These are phyloP conservation scores for Sisor rabdophorus DNA, from an alignment of 2,113 vertebrate species.

Conservation along the genomic window DNA sequence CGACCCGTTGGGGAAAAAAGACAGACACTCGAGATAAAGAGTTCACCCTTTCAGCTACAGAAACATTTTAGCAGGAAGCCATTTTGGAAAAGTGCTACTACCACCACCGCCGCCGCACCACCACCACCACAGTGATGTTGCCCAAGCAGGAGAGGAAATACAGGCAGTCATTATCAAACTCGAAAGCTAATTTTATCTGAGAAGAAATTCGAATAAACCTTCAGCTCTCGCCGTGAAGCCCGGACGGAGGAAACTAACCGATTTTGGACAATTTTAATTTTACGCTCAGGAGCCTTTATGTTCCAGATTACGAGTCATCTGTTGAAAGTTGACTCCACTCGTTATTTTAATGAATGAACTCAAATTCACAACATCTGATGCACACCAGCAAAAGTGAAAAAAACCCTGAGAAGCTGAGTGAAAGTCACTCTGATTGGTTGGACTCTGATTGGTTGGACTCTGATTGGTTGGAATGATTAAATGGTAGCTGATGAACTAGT, in stretches of 20 bases:
- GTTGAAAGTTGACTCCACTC: background rate
- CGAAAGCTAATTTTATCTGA: background rate
- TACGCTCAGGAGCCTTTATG: background rate
- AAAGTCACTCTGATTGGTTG: too few relatives aligned
- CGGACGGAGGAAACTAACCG: background rate
- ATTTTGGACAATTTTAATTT: background rate
- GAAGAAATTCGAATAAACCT: background rate
- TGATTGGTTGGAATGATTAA: too few relatives aligned
- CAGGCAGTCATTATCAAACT: background rate
- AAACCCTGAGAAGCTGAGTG: too few relatives aligned
- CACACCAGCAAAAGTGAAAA: too few relatives aligned
- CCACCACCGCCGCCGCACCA: background rate
- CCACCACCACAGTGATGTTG: background rate
- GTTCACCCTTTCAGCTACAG: background rate
- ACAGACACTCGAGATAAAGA: background rate
- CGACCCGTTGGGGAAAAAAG: background rate
- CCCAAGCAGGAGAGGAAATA: conserved; percentile 1
- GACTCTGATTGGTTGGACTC: too few relatives aligned
- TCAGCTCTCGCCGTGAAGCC: background rate
- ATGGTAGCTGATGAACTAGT: too few relatives aligned
- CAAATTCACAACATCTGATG: background rate
- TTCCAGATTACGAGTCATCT: background rate
- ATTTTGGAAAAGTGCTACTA: background rate
- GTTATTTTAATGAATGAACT: background rate
- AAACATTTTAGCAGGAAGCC: background rate